These are phyloP conservation scores for Solenopsis fugax DNA, from an alignment of 1,140 invertebrate species.

Conservation along the genomic window DNA sequence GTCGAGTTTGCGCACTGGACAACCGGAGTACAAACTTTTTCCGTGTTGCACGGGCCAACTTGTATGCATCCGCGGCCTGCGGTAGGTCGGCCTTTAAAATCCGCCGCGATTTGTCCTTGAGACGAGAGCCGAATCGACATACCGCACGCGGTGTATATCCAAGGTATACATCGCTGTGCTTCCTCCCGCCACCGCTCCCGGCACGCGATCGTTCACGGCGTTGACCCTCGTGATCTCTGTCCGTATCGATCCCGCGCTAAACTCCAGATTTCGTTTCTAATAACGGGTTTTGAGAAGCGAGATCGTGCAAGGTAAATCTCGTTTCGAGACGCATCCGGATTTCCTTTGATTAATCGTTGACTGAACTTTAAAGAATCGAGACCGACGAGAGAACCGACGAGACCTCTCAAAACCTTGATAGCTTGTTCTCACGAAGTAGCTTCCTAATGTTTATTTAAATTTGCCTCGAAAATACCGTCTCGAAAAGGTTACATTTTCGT, in stretches of 20 bases:
- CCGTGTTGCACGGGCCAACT: constrained; percentile 48
- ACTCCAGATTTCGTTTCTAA: constrained; percentile 28
- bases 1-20: constrained; percentile 76
- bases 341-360: constrained; percentile 14
- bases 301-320: background rate
- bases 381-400: background rate
- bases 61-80: constrained; percentile 34
- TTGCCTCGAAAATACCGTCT: background rate
- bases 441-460: background rate
- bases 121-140: constrained; percentile 36
- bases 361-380: background rate
- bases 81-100: constrained; percentile 65
- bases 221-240: constrained; percentile 8
- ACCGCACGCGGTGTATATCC: background rate
- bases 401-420: background rate
- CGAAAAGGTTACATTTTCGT: constrained; percentile 1
- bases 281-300: background rate
- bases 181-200: background rate
- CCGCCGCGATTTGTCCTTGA: constrained; percentile 55
- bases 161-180: too few relatives aligned
- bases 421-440: background rate
- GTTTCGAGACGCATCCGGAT: background rate
- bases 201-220: constrained; percentile 14
- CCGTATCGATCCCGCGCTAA: constrained; percentile 11
- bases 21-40: constrained; percentile 72